Base-by-base conservation (phyloP, 1,140 invertebrate genomes). In the Eupristina koningsbergeri region DNA sequence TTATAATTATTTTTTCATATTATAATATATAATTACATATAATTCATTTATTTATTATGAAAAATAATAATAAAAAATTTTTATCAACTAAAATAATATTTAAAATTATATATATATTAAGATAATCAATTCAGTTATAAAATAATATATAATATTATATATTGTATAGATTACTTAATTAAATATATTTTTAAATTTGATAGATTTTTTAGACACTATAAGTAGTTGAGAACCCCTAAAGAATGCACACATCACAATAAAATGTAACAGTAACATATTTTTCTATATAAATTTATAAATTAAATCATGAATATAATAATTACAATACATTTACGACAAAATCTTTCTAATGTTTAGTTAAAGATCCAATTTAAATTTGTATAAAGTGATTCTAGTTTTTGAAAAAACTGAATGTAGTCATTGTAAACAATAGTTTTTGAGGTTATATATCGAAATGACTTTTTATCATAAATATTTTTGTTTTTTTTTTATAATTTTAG, bases 361-460 rank as follows among this genome's bases (percentile, higher is more conserved):
- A 31, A 50, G 31, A 34, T 31, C 50, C 26, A 29, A 74, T 9
- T 74, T 50, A 29, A 15, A 74, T 74, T 74, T 31, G 1, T 74
- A 15, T 50, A 26, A 41, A 71, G 67, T 41, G 7, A 71, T 5
- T 71, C 8, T 7, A 17, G 26, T 6, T n/a, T 41, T 71, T 41
- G 41, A 8, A 74, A 31, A 74, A 45, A 74, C 50, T 13, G 29
- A 74, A 50, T 74, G 73, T 6, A 53, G 36, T 78, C 29, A 19
- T 79, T 50, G 31, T 75, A 47, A 50, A 81, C 19, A n/a, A n/a
- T n/a, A 74, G 58, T 77, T 36, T 75, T 79, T 61, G 64, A 84
- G 83, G 78, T 84, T 84, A 84, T 80, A 22, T 5, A 29, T 76
- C 29, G 45, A 75, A 76, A 84, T 84, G 83, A 50, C 29, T 17